Conservation (phyloP, 2,113 vertebrate species). For the Eleginops maclovinus region DNA sequence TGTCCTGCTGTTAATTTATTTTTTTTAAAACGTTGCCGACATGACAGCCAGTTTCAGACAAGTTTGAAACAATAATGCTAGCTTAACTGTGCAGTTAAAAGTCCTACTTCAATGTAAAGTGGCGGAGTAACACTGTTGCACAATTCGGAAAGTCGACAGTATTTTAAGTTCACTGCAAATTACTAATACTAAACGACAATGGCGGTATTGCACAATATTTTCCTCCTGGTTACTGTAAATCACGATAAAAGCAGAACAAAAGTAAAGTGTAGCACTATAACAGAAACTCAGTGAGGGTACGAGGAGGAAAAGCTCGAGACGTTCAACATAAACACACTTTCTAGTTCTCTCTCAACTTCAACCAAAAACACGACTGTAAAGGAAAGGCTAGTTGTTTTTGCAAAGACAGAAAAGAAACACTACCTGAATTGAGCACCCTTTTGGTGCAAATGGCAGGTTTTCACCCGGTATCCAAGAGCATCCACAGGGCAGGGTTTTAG, state of each 20-base stretch:
- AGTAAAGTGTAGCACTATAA: background rate
- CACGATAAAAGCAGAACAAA: background rate
- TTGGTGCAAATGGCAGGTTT: background rate
- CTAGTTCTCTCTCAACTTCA: background rate
- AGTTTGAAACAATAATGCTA: background rate
- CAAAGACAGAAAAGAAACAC: background rate
- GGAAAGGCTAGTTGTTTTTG: background rate
- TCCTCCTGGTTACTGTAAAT: background rate
- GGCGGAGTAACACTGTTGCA: constrained; percentile 23
- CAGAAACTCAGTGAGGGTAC: background rate
- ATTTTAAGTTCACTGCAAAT: background rate
- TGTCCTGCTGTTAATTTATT: background rate
- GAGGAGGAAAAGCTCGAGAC: constrained; percentile 6
- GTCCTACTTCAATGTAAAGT: background rate
- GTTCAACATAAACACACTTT: background rate
- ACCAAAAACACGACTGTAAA: background rate
- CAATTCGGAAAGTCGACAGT: constrained; percentile 5
- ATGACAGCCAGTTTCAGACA: background rate
- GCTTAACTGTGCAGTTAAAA: background rate
- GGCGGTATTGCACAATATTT: constrained; percentile 38
- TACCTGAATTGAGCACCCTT: constrained; percentile 40
- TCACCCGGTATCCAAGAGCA: constrained; percentile 23
- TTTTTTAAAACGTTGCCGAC: background rate
- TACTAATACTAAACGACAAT: background rate
- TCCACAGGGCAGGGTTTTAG: constrained; percentile 49